Base-by-base conservation (phyloP, 2,888 invertebrate genomes). In the Rhynchonema sp. region DNA sequence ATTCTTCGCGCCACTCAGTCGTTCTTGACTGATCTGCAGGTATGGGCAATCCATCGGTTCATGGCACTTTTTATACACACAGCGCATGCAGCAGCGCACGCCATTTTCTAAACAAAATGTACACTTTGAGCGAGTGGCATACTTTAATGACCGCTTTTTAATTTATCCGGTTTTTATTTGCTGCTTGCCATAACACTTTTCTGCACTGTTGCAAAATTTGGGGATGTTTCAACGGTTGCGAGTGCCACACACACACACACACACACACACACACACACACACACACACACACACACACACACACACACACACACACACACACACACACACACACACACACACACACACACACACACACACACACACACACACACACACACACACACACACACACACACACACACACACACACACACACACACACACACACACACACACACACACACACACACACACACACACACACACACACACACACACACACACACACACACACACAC, bases 341-440 rank as follows among this genome's bases (percentile, higher is more conserved):
- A 38, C 2, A n/a, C 55, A 26, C 17, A 26, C 55, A 55, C 55
- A n/a, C 55, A 55, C 55, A 55, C 55, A 55, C 55, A 26, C 55
- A 55, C 55, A 55, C 27, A 26, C 55, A 27, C 55, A 55, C 55
- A 26, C 55, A 55, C 55, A 55, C 55, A 13, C 55, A 55, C 55
- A 25, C 55, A 26, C 55, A 55, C 55, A 27, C 55, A 26, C 55
- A 55, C 55, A 55, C 55, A 26, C 55, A 55, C 55, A 28, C 55
- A 26, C 55, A 55, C 55, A 55, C 30, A 26, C 30, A 55, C 27
- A 55, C 55, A 26, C 55, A 55, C 55, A 27, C 55, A 26, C 55
- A 55, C 55, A 55, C 55, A 26, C 55, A 27, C 29, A 55, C 55
- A 26, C 55, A 55, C 55, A 55, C 55, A 13, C 55, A 55, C 55